phyloP scores from a whole-genome alignment of 2,888 invertebrate species.

The Xiphydria camelus region DNA sequence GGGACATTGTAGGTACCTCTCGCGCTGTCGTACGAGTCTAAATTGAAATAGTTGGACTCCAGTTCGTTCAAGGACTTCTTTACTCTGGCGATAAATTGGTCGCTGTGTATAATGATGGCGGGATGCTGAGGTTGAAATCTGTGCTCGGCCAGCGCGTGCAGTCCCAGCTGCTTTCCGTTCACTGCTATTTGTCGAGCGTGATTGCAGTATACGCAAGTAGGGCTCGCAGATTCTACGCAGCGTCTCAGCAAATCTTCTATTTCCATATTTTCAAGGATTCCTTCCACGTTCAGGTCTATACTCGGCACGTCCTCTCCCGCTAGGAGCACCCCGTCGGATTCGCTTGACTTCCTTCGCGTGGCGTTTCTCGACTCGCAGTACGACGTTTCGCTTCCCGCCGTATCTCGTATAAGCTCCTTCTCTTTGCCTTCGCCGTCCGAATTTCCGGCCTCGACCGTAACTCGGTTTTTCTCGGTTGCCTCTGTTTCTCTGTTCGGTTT shows the following conservation, averaged over 20 bases:
- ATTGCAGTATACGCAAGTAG: conserved; percentile 81
- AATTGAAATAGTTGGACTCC: conserved; percentile 71
- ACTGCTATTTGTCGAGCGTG: conserved; percentile 85
- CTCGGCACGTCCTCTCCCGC: conserved; percentile 69
- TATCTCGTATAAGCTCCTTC: conserved; percentile 24
- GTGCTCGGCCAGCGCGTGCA: conserved; percentile 81
- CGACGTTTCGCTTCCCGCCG: conserved; percentile 39
- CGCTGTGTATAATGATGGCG: conserved; percentile 50
- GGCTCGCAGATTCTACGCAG: conserved; percentile 71
- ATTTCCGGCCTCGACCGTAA: not conserved
- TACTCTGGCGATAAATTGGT: conserved; percentile 67
- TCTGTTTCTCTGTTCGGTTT: conserved; percentile 13
- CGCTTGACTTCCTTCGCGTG: not conserved
- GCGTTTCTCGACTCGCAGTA: conserved; percentile 9
- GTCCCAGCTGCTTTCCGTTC: conserved; percentile 77
- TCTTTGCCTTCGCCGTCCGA: conserved; percentile 1
- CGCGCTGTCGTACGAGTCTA: conserved; percentile 70
- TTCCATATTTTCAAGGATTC: conserved; percentile 75
- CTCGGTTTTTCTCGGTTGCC: not conserved
- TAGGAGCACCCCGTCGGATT: conserved; percentile 58
- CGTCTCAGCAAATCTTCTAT: conserved; percentile 73
- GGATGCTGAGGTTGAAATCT: conserved; percentile 64
- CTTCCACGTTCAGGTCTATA: conserved; percentile 73
- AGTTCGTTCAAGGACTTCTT: conserved; percentile 66
- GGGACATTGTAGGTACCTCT: conserved; percentile 60